A percentile compares a stretch with the other conserved stretches of the same genome.
Conservation (phyloP, 2,797 vertebrate species). For the Gymnodraco acuticeps region DNA sequence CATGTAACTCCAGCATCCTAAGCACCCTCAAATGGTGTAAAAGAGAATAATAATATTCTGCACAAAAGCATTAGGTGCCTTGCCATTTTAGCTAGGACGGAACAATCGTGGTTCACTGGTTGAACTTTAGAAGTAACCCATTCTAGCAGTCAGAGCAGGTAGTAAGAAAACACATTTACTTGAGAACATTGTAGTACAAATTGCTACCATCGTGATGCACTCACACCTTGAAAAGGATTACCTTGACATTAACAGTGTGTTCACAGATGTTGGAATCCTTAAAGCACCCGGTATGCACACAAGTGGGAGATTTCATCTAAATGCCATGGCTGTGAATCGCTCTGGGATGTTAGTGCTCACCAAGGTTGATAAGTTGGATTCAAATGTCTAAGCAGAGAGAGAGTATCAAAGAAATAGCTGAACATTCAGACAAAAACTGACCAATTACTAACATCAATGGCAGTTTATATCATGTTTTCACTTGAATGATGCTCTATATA, state of each 20-base stretch:
- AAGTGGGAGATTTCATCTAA: not conserved
- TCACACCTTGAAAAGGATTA: not conserved
- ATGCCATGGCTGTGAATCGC: not conserved
- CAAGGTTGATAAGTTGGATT: not conserved
- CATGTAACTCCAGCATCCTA: too few relatives aligned
- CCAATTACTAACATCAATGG: not conserved
- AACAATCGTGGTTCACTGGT: too few relatives aligned
- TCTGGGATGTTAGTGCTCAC: not conserved
- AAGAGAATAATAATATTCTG: too few relatives aligned
- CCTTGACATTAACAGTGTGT: not conserved
- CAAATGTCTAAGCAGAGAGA: not conserved
- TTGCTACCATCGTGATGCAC: not conserved
- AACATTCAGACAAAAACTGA: not conserved
- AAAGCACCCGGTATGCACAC: not conserved
- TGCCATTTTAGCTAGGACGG: not conserved
- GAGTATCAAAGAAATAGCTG: not conserved
- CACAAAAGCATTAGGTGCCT: too few relatives aligned
- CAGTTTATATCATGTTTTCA: not conserved
- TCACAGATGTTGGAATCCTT: not conserved
- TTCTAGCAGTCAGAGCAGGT: not conserved
- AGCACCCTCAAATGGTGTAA: too few relatives aligned
- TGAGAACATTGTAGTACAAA: not conserved
- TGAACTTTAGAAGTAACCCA: not conserved
- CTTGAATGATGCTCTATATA: not conserved
- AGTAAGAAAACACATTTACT: not conserved